Conservation (phyloP, 2,888 invertebrate species). For the Agrochola macilenta region DNA sequence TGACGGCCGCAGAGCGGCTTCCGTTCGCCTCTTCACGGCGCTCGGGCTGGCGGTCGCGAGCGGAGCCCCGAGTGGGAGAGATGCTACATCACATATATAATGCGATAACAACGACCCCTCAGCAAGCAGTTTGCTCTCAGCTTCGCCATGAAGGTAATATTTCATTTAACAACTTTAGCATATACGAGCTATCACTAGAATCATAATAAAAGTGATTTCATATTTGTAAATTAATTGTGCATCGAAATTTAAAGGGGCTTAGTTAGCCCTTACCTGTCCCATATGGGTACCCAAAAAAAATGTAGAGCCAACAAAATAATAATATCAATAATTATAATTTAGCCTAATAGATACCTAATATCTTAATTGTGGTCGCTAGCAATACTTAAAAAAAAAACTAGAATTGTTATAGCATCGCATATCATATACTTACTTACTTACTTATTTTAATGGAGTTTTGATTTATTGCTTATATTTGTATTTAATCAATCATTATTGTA, state of each 20-base stretch:
- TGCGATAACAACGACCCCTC: constrained; percentile 79
- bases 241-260: background rate
- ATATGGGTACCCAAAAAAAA: background rate
- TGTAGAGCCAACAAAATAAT: background rate
- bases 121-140: constrained; percentile 85
- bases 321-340: background rate
- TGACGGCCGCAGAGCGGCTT: constrained; percentile 80
- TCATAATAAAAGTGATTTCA: background rate
- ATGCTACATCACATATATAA: constrained; percentile 83
- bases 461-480: background rate
- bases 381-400: background rate
- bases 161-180: constrained; percentile 46
- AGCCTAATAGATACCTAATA: background rate
- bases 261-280: background rate
- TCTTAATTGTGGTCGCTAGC: background rate
- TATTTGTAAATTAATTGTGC: constrained; percentile 2
- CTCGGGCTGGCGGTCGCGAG: constrained; percentile 71
- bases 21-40: constrained; percentile 83
- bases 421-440: too few relatives aligned
- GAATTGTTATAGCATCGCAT: background rate
- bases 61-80: constrained; percentile 84
- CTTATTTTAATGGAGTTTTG: background rate
- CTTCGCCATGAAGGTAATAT: constrained; percentile 88
- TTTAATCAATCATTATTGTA: background rate
- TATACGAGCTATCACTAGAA: background rate